Evolutionary conservation across 2,113 vertebrate species (phyloP).

Genomic region (Apodemus speciosus): DNA sequence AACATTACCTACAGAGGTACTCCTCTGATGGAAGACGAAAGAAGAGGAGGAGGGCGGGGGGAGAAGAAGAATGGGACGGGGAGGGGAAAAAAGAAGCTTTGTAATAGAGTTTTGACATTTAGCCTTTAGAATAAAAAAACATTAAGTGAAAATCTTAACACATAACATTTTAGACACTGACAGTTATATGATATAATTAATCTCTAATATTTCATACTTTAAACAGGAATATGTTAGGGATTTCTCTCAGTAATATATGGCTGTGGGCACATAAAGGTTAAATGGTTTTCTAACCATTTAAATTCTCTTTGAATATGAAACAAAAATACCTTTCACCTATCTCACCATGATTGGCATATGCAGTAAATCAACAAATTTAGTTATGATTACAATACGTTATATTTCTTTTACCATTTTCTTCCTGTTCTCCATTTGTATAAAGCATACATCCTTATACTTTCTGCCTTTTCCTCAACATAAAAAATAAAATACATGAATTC

Average conservation of each 20-base stretch:
- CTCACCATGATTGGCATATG: not conserved
- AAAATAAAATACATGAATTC: not conserved
- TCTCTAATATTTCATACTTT: not conserved
- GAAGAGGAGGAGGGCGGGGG: no score
- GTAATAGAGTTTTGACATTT: no score
- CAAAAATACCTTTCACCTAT: not conserved
- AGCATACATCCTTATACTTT: not conserved
- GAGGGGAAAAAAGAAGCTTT: no score
- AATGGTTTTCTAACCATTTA: not conserved
- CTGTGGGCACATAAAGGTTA: not conserved
- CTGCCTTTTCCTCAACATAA: not conserved
- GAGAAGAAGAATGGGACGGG: no score
- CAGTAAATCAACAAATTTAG: not conserved
- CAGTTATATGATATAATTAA: not conserved
- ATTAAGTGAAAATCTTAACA: no score
- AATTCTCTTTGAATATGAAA: not conserved
- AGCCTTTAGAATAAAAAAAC: no score
- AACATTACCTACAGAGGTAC: no score
- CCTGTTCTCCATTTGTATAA: not conserved
- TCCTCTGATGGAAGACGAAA: no score
- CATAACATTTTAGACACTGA: no score
- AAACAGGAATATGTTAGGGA: not conserved
- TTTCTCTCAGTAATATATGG: not conserved
- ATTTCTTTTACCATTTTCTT: not conserved
- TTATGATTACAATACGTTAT: not conserved